Evolutionary conservation across 2,113 vertebrate genomes (phyloP), one percentile per base, ranked within the genome.

Genomic region (Peucedramus taeniatus): DNA sequence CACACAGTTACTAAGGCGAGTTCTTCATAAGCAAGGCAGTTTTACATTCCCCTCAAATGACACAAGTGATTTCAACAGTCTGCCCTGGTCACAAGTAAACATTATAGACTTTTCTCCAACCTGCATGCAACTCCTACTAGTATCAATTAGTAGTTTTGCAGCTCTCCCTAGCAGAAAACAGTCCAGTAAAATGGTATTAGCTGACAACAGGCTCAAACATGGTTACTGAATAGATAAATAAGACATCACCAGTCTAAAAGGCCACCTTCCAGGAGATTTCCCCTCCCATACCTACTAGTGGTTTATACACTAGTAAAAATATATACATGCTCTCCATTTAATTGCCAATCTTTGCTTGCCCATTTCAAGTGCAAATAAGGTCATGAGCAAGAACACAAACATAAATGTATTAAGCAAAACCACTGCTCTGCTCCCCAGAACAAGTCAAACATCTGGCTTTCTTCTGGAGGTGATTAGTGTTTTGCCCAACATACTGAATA

Each of bases 11-110:
- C 83, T 96, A 90, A 93, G 72, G 81, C 9, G 24, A 94, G 95
- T 96, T 98, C 98, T 98, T 98, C 97, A 93, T 93, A 88, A 96
- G 92, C 85, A 93, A 97, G 97, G 96, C 97, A 96, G 97, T 87
- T 90, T 78, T 56, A 68, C 89, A 45, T 92, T 84, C 75, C 59
- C 47, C 59, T 50, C 81, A 76, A 87, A 72, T 5, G 57, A 95
- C 69, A 75, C 65, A 88, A 63, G 83, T 85, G 96, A 95, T 94
- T 94, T 91, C 68, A 63, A 78, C 31, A 88, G 64, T 74, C 66
- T 92, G 94, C 95, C 93, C 94, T 95, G 39, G 37, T 75, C 84
- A 74, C 60, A 56, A 92, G 97, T 97, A 96, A 97, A 97, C 96
- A 96, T 94, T 45, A 50, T 63, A 81, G 88, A 90, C 84, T 85